Evolutionary conservation across 2,113 vertebrate genomes (phyloP), one percentile per base, ranked within the genome.

Genomic region (Planiliza haematocheilus): DNA sequence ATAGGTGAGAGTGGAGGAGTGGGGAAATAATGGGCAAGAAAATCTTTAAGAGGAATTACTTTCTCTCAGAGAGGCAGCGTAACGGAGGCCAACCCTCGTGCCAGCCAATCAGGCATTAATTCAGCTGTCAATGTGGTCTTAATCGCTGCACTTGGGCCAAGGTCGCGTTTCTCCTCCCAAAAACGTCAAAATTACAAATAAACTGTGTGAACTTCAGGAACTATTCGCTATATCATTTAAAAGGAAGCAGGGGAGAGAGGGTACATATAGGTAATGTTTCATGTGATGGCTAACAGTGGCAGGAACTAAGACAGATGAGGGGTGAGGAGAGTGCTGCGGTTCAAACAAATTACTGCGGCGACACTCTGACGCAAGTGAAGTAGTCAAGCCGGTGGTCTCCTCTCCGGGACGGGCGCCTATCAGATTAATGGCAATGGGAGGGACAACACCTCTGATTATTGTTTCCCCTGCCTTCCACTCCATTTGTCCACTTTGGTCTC

Each of bases 401-500:
- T 41, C 59, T 64, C 8, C 45, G 20, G 62, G 71, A 76, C 58
- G n/a, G 53, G 41, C 30, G 65, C 42, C 21, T 67, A 79, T 77
- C 64, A 78, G 74, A 87, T 83, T 79, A 77, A 89, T 77, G 63
- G 77, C 58, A 70, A 68, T 74, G 17, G 55, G 62, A 74, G 48
- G 51, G 51, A 78, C 70, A 82, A 66, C 71, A 79, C 37, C 39
- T 78, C 58, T 66, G 73, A 84, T 76, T 61, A 86, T 88, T 75
- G 75, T 88, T 82, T 83, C 68, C 49, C 45, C 10, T 50, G 45
- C 41, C 52, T 73, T 84, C n/a, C 48, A 58, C 73, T 86, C 52
- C 46, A 85, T 89, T 85, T 77, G 74, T 86, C 78, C 77, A 65
- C 58, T 88, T 75, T 74, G 7, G 45, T 82, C 75, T 84, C 70